Percentiles rank a stretch among this genome's conserved stretches.
These are phyloP conservation scores for Philereme transversata DNA, from an alignment of 2,888 invertebrate genomes.

Conservation along the genomic window DNA sequence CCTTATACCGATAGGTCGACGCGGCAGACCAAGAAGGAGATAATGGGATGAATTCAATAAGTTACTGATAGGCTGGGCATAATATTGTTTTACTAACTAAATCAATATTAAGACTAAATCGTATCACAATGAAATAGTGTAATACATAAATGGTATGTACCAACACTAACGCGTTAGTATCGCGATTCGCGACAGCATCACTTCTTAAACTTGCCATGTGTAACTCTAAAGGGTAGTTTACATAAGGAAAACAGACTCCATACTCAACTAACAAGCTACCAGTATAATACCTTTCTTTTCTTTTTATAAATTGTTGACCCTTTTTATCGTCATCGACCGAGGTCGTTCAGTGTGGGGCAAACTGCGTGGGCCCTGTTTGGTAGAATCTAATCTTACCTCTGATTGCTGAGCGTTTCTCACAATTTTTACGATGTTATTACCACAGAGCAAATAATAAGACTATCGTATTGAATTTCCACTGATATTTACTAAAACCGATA, in stretches of 20 bases:
- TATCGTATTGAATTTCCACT: not conserved
- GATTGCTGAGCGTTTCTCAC: slow-evolving; percentile 69
- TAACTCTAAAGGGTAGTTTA: slow-evolving; percentile 17
- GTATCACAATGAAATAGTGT: no score
- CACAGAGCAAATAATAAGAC: slow-evolving; percentile 27
- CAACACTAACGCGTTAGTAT: no score
- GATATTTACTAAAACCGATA: no score
- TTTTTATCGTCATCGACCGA: slow-evolving; percentile 59
- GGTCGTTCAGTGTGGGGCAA: slow-evolving; percentile 44
- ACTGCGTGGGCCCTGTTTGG: slow-evolving; percentile 41
- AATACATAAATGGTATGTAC: no score
- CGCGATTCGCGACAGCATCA: no score
- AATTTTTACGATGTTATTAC: slow-evolving; percentile 73
- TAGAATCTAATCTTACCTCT: slow-evolving; percentile 69
- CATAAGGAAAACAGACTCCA: slow-evolving; percentile 25
- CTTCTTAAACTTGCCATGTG: not conserved
- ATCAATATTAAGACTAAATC: no score
- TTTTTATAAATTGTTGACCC: slow-evolving; percentile 67
- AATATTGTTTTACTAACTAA: no score
- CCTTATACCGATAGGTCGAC: no score
- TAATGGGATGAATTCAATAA: no score
- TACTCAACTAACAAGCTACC: slow-evolving; percentile 34
- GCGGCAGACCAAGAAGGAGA: no score
- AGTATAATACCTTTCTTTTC: slow-evolving; percentile 34
- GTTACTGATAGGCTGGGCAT: no score